A percentile compares a stretch with the other conserved stretches of the same genome.
phyloP scores from a whole-genome alignment of 2,113 vertebrate species.

The Sinosuthora webbiana region DNA sequence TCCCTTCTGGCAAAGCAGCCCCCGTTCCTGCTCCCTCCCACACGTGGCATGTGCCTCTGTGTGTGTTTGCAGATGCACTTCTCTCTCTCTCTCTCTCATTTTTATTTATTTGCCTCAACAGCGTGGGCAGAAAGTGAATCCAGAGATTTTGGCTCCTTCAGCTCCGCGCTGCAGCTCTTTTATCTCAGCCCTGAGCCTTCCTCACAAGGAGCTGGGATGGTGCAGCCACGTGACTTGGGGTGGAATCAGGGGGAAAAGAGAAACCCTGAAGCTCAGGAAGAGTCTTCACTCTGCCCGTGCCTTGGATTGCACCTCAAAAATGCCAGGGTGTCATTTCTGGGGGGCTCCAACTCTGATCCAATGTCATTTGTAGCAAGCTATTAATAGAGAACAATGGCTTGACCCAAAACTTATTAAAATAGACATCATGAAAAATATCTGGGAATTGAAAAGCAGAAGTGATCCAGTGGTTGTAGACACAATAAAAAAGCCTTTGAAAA shows the following conservation, averaged over 20 bases:
- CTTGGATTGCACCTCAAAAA: neutral
- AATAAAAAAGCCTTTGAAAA: conserved; percentile 70
- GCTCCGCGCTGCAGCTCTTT: neutral
- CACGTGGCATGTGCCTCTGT: neutral
- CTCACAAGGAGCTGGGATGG: neutral
- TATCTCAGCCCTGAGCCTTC: neutral
- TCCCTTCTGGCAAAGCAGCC: neutral
- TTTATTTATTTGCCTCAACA: conserved; percentile 5
- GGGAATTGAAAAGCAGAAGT: conserved; percentile 41
- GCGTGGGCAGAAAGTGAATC: conserved; percentile 8
- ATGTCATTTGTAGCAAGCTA: neutral
- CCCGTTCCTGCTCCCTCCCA: neutral
- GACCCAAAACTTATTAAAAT: conserved; percentile 61
- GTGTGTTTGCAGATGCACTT: neutral
- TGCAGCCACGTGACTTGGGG: neutral
- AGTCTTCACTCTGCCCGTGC: neutral
- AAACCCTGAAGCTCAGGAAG: neutral
- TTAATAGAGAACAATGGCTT: neutral
- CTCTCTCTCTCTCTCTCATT: neutral
- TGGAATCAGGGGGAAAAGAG: neutral
- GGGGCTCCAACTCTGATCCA: neutral
- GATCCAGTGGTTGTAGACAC: conserved; percentile 48
- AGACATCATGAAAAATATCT: conserved; percentile 71
- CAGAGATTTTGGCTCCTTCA: conserved; percentile 23
- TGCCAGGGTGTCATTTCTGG: neutral